Evolutionary conservation across 2,888 invertebrate genomes (phyloP), one percentile per base, ranked within the genome.

Genomic region (Ormyrus rosae): DNA sequence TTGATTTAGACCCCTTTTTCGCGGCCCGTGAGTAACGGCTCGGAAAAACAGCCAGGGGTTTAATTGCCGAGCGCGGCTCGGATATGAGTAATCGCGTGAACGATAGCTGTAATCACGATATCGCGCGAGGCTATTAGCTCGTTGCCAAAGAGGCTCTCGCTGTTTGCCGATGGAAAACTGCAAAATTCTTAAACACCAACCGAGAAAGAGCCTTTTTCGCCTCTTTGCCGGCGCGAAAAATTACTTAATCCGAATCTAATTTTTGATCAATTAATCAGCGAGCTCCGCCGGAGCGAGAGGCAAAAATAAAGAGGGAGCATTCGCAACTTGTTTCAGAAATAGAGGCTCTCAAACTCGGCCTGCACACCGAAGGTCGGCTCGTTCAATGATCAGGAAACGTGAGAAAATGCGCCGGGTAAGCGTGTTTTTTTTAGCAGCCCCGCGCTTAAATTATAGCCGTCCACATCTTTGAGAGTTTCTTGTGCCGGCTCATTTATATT

Each of bases 401-500:
- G 74, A 75, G 74, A 75, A 73, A 73, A 73, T 73, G 53, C 55
- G n/a, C 4, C 51, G 63, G 13, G 34, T 50, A 9, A 48, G 8
- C 9, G 60, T 34, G 19, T 55, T 45, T 64, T 64, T 61, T 74
- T 48, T 64, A 71, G 46, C 58, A 51, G 45, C n/a, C n/a, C 74
- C 56, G 7, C 46, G 60, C 67, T 68, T 77, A 77, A 77, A 77
- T 77, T 77, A 77, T 82, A 74, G 48, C 78, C 78, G 73, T 81
- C 83, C 70, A 48, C 73, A 73, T 78, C 81, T 76, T 78, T 67
- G 55, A 72, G 60, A 74, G 56, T 55, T 74, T 68, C 74, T 80
- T 69, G 34, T 34, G 69, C 77, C 55, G 76, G 85, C 85, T 87
- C 87, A 87, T 89, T 88, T 88, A 86, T 88, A 88, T 88, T 84